These are phyloP conservation scores for Vicugna pacos DNA, from an alignment of 2,113 vertebrate species.

Conservation along the genomic window DNA sequence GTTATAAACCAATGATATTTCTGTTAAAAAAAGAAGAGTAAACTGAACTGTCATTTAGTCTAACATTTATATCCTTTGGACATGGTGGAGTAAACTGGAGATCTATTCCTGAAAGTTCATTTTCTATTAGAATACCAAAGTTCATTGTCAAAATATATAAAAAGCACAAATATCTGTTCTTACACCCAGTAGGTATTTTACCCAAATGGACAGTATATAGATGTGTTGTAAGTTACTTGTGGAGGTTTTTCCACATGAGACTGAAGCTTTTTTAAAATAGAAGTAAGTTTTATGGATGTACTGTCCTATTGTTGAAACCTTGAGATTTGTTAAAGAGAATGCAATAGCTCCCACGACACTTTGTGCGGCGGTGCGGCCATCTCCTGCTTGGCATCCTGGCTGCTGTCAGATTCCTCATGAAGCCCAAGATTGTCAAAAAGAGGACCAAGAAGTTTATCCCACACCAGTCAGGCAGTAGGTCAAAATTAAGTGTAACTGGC, in stretches of 20 bases:
- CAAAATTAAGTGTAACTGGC: neutral
- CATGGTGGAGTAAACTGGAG: neutral
- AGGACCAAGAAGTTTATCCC: neutral
- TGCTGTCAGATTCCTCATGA: neutral
- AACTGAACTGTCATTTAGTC: constrained; percentile 24
- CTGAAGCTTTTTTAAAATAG: neutral
- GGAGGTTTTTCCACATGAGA: neutral
- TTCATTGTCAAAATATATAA: constrained; percentile 5
- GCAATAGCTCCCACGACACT: neutral
- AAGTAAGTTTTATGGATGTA: neutral
- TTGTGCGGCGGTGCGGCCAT: neutral
- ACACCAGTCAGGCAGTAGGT: neutral
- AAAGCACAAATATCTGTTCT: neutral
- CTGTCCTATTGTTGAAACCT: neutral
- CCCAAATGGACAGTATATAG: neutral
- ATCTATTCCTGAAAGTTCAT: neutral
- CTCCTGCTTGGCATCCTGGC: neutral
- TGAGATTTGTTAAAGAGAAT: constrained; percentile 26
- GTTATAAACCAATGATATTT: neutral
- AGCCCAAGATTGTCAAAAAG: neutral
- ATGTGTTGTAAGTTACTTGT: constrained; percentile 22
- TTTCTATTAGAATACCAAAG: constrained; percentile 6
- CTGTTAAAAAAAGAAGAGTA: constrained; percentile 33
- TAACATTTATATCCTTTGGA: neutral
- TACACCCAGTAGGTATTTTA: neutral